Percentiles rank a stretch among this genome's conserved stretches.
These are phyloP conservation scores for Sebastes fasciatus DNA, from an alignment of 2,113 vertebrate genomes.

Conservation along the genomic window DNA sequence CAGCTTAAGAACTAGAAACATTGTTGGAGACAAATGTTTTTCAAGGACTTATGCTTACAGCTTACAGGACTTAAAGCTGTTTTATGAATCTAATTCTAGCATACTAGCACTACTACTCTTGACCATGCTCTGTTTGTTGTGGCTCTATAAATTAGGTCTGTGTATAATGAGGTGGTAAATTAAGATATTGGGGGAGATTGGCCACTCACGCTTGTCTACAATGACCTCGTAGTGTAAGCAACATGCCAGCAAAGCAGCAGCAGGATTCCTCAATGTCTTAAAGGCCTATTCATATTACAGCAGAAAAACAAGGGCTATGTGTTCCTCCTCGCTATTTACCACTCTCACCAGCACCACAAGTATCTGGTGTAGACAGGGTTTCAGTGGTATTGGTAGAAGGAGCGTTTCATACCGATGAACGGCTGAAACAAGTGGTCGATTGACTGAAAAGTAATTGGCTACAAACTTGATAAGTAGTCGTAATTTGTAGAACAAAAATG, in stretches of 20 bases:
- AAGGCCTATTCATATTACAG: no score
- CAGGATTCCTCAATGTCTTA: no score
- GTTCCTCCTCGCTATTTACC: no score
- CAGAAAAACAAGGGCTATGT: background rate
- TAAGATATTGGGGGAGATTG: background rate
- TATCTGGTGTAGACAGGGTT: background rate
- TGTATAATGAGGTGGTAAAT: background rate
- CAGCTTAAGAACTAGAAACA: background rate
- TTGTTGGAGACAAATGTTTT: conserved; percentile 16
- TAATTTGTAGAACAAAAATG: background rate
- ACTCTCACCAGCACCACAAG: no score
- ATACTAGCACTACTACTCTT: background rate
- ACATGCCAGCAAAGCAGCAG: background rate
- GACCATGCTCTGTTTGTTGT: background rate
- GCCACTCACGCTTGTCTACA: background rate
- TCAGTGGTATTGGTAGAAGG: background rate
- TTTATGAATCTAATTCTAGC: background rate
- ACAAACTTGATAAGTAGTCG: background rate
- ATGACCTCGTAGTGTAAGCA: background rate
- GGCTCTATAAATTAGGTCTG: background rate
- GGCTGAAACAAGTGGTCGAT: background rate
- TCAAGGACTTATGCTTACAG: background rate
- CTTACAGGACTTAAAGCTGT: background rate
- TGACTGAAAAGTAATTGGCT: background rate
- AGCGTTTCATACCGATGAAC: background rate